A percentile compares a stretch with the other conserved stretches of the same genome.
Conservation (phyloP, 2,888 invertebrate genomes). For the Drosophila mercatorum region DNA sequence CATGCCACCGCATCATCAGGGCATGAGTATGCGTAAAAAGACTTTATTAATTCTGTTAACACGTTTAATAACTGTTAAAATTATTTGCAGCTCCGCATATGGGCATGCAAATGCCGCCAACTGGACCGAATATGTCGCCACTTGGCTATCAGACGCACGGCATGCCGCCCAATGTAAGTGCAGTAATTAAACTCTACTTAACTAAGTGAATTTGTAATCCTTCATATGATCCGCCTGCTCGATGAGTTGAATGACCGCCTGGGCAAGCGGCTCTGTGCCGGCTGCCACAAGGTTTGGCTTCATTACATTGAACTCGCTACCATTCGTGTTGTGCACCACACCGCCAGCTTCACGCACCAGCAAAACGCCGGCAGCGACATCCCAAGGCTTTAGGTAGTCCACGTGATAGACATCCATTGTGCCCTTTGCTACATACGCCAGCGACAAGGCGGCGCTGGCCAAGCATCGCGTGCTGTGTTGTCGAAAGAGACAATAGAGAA, state of each 20-base stretch:
- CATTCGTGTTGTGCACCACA: conserved; percentile 87
- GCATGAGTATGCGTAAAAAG: conserved; percentile 83
- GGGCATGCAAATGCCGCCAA: conserved; percentile 85
- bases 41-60: not conserved
- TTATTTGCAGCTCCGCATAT: conserved; percentile 81
- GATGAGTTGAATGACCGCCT: conserved; percentile 85
- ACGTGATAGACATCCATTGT: conserved; percentile 88
- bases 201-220: conserved; percentile 65
- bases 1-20: conserved; percentile 86
- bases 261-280: conserved; percentile 84
- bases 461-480: conserved; percentile 85
- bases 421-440: conserved; percentile 90
- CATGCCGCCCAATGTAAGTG: conserved; percentile 86
- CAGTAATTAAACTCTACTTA: not conserved
- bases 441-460: conserved; percentile 89
- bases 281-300: conserved; percentile 86
- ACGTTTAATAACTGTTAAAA: not conserved
- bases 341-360: conserved; percentile 92
- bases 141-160: conserved; percentile 87
- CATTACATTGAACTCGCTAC: conserved; percentile 86
- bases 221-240: conserved; percentile 85
- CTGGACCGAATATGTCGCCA: conserved; percentile 85
- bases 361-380: conserved; percentile 90
- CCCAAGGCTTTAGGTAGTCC: conserved; percentile 90
- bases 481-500: conserved; percentile 1